Conservation (phyloP, 2,113 vertebrate genomes). For the Eublepharis macularius region DNA sequence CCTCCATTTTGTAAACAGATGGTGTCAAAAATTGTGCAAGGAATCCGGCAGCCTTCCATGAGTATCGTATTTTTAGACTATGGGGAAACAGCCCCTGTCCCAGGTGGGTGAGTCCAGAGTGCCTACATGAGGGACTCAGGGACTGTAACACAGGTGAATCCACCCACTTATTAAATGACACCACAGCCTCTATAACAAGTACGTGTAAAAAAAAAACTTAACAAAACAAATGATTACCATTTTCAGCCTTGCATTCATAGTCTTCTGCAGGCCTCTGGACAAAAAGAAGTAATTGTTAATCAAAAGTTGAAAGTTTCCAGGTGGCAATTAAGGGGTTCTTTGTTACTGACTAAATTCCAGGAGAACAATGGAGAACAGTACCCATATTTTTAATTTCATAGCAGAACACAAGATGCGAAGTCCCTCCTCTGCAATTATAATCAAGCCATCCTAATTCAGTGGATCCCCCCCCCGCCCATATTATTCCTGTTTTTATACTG, state of each 20-base stretch:
- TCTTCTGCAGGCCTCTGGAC: conserved; percentile 78
- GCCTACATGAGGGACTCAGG: background rate
- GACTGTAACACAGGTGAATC: background rate
- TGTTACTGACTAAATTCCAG: background rate
- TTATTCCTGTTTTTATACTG: background rate
- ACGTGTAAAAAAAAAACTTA: conserved; percentile 21
- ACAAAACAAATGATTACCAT: conserved; percentile 68
- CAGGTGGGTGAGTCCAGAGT: background rate
- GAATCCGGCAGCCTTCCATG: too few species aligned
- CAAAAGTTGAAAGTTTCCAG: conserved; percentile 19
- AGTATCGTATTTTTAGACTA: too few species aligned
- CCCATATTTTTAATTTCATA: background rate
- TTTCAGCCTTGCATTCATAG: conserved; percentile 52
- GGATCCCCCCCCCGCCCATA: background rate
- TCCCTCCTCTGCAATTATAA: background rate
- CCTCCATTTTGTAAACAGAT: too few species aligned
- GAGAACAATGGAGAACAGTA: background rate
- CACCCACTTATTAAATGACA: background rate
- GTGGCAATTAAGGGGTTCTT: background rate
- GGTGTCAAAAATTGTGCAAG: too few species aligned
- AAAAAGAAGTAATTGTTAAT: conserved; percentile 45
- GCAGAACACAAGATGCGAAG: background rate
- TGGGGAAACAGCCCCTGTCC: too few species aligned
- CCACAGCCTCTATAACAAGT: background rate
- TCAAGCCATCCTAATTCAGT: background rate